Percentiles rank a stretch among this genome's conserved stretches.
phyloP scores from a whole-genome alignment of 2,797 vertebrate species.

The Channallabes apus region DNA sequence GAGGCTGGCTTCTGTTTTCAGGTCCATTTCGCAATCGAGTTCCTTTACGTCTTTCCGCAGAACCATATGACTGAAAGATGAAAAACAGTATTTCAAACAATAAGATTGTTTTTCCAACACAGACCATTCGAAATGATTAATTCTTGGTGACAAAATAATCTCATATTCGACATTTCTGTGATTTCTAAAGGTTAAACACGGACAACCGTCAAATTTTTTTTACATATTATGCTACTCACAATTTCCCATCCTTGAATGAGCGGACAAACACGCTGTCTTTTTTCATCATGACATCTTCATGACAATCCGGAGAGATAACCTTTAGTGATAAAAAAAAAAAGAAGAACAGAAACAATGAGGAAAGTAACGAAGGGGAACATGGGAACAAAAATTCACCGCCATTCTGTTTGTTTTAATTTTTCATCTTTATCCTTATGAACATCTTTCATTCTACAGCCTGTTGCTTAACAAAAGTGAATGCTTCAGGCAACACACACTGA shows the following conservation, averaged over 20 bases:
- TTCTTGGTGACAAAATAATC: not conserved
- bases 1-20: slow-evolving; percentile 73
- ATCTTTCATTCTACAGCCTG: not conserved
- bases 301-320: slow-evolving; percentile 81
- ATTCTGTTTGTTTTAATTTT: not conserved
- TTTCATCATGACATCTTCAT: slow-evolving; percentile 76
- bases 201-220: not conserved
- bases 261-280: slow-evolving; percentile 81
- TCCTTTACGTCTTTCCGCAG: slow-evolving; percentile 75
- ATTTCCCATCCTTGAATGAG: slow-evolving; percentile 82
- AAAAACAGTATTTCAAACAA: not conserved
- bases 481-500: not conserved
- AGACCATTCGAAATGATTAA: no score
- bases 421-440: not conserved
- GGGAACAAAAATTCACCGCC: not conserved
- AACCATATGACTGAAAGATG: slow-evolving; percentile 72
- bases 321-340: slow-evolving; percentile 55
- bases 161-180: not conserved
- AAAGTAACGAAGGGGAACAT: not conserved
- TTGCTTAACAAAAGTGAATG: not conserved
- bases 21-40: slow-evolving; percentile 67
- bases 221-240: slow-evolving; percentile 68
- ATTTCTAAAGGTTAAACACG: not conserved
- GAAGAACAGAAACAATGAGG: not conserved
- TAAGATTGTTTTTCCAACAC: not conserved